Conservation (phyloP, 2,797 vertebrate genomes). For the Halcyon leucocephala region DNA sequence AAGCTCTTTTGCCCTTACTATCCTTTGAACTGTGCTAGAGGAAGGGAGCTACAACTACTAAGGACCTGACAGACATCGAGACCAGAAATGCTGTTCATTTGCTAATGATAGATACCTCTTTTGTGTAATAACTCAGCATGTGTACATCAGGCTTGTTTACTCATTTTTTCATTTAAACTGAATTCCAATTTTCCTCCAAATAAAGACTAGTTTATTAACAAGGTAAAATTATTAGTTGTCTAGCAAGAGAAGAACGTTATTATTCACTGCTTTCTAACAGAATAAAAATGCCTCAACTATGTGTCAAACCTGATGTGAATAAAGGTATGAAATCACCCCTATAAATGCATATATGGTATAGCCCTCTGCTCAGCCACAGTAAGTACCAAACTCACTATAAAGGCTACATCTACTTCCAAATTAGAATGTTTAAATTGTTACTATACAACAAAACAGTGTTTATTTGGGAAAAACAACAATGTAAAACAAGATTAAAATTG, state of each 20-base stretch:
- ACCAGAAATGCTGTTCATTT: background rate
- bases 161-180: background rate
- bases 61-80: background rate
- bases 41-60: background rate
- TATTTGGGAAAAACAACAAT: conserved; percentile 27
- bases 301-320: background rate
- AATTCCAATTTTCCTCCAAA: background rate
- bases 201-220: background rate
- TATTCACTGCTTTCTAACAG: background rate
- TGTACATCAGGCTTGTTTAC: background rate
- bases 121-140: background rate
- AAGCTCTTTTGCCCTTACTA: background rate
- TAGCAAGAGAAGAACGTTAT: background rate
- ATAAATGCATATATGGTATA: background rate
- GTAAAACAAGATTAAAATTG: conserved; percentile 60
- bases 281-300: background rate
- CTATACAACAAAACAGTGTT: conserved; percentile 22
- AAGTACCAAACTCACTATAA: background rate
- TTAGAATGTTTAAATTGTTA: conserved; percentile 13
- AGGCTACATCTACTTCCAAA: background rate
- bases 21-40: conserved; percentile 1
- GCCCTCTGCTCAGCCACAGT: background rate
- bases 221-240: background rate
- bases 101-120: background rate
- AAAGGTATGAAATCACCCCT: background rate